These are phyloP conservation scores for Tenebrio molitor DNA, from an alignment of 1,140 invertebrate species.

Conservation along the genomic window DNA sequence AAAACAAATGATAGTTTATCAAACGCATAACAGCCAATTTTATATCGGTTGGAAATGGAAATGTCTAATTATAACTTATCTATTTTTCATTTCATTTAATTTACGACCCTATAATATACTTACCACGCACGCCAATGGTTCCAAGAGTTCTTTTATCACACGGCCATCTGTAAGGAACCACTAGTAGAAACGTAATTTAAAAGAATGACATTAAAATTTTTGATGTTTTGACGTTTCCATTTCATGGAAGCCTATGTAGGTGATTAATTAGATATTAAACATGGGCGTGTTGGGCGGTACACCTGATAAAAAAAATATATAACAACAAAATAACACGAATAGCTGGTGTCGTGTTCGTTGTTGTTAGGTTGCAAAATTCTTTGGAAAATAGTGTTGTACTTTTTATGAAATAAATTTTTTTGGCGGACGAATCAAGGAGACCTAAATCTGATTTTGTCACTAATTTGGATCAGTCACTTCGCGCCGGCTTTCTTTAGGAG, in stretches of 20 bases:
- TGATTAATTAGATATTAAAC: constrained; percentile 19
- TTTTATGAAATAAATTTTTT: neutral
- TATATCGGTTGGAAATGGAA: too few relatives aligned
- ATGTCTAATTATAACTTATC: too few relatives aligned
- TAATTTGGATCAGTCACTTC: too few relatives aligned
- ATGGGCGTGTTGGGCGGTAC: constrained; percentile 14
- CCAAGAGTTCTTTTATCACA: neutral
- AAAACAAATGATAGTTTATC: too few relatives aligned
- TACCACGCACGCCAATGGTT: neutral
- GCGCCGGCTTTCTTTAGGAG: too few relatives aligned
- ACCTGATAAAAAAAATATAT: neutral
- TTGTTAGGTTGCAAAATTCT: too few relatives aligned
- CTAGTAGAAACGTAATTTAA: constrained; percentile 13
- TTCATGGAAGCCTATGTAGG: neutral
- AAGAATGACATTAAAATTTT: constrained; percentile 25
- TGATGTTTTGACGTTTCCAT: neutral
- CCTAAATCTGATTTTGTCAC: neutral
- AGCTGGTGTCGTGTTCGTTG: too few relatives aligned
- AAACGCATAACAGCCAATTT: too few relatives aligned
- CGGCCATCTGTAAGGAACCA: neutral
- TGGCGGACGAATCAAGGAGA: neutral
- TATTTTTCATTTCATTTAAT: too few relatives aligned
- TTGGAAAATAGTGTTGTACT: neutral
- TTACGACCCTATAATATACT: too few relatives aligned
- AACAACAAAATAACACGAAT: neutral